These are phyloP conservation scores for Ahaetulla prasina DNA, from an alignment of 2,113 vertebrate species.

Conservation along the genomic window DNA sequence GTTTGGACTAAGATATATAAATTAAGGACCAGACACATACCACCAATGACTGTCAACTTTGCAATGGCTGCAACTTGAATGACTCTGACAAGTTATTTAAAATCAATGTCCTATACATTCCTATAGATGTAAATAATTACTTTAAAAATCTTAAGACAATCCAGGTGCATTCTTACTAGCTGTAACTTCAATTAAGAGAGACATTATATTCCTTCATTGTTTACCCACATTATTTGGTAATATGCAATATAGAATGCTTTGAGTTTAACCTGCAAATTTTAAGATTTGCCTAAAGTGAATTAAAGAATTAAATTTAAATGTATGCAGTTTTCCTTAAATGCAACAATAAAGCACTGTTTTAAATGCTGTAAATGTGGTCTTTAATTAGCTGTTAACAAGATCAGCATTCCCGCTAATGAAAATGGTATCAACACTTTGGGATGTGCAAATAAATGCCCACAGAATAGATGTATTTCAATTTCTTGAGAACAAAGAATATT, in stretches of 20 bases:
- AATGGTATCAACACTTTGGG: constrained; percentile 31
- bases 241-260: neutral
- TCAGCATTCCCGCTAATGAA: constrained; percentile 42
- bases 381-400: constrained; percentile 43
- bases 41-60: neutral
- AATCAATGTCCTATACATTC: neutral
- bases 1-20: neutral
- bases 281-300: neutral
- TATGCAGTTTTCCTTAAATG: neutral
- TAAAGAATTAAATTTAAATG: neutral
- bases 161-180: neutral
- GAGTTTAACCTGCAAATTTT: neutral
- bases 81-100: neutral
- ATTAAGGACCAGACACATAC: neutral
- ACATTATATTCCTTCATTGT: neutral
- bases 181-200: neutral
- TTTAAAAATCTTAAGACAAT: neutral
- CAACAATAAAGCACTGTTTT: constrained; percentile 26
- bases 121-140: neutral
- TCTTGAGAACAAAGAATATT: constrained; percentile 35
- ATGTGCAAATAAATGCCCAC: constrained; percentile 51
- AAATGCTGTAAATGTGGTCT: constrained; percentile 27
- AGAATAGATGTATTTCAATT: constrained; percentile 41
- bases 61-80: neutral
- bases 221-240: neutral